Base-by-base conservation (phyloP, 2,888 invertebrate genomes). In the Aricia artaxerxes region DNA sequence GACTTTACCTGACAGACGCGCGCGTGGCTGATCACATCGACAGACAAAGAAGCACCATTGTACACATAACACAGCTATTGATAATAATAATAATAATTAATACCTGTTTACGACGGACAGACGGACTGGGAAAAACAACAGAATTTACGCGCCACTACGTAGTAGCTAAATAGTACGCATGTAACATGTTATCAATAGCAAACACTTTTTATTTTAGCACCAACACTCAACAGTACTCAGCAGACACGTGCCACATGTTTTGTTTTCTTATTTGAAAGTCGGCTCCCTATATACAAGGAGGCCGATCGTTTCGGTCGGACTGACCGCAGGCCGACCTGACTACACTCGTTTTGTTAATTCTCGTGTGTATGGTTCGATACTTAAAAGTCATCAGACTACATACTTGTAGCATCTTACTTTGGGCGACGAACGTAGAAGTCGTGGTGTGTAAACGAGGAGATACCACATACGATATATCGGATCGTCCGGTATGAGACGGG, bases 401-500 rank as follows among this genome's bases (percentile, higher is more conserved):
- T 7, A 40, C 7, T 40, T 7, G 6, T 40, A 40, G 40, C 40
- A 40, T 5, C 40, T 40, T 40, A 40, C 5, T 40, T 40, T 40
- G 40, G 40, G 40, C 40, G 40, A 40, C 40, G 6, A 40, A 40
- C 49, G 49, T 49, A 49, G 9, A 49, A 73, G 73, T 40, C 44
- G 73, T 73, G 40, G n/a, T 9, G 44, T 73, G n/a, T 40, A 73
- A 73, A 40, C 4, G 24, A 0, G 24, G 7, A 7, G 7, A 24
- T 53, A n/a, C 77, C 80, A 81, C 40, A n/a, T 72, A n/a, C n/a
- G n/a, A n/a, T n/a, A n/a, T n/a, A 16, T 79, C 44, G 78, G 64
- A 40, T 78, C 82, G 79, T 53, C n/a, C 16, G 49, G 38, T 61
- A 79, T 83, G 83, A 86, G 81, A 80, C 79, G 81, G 83, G 84